Evolutionary conservation across 2,797 vertebrate species (phyloP).

Genomic region (Picus viridis): DNA sequence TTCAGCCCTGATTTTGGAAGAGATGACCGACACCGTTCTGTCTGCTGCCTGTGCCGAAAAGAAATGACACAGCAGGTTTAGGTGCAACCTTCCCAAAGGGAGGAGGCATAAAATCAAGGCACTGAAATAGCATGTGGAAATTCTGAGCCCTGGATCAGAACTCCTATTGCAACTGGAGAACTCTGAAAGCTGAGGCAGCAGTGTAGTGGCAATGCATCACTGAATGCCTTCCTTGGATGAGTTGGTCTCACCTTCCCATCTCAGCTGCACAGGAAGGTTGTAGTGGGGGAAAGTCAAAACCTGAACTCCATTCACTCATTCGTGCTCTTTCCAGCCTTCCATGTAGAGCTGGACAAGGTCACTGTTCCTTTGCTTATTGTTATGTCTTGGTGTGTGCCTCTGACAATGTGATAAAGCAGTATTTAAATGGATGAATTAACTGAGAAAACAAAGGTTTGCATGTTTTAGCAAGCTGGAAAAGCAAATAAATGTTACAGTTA

Average conservation of each 20-base stretch:
- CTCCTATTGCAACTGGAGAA: background rate
- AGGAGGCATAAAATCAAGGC: background rate
- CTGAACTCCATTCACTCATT: background rate
- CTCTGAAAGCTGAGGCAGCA: background rate
- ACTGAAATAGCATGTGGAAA: accelerated
- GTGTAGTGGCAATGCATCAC: background rate
- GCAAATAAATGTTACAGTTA: background rate
- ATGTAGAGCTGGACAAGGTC: background rate
- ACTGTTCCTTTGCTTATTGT: background rate
- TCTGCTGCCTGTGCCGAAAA: background rate
- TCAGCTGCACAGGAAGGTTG: background rate
- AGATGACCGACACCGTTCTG: background rate
- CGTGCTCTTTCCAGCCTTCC: background rate
- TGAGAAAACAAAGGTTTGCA: background rate
- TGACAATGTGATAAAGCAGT: background rate
- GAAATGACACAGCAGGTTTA: background rate
- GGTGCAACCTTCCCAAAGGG: background rate
- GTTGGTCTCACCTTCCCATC: background rate
- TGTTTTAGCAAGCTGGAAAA: background rate
- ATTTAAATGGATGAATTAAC: background rate
- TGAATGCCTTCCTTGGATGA: background rate
- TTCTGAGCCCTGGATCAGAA: background rate
- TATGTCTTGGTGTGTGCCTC: background rate
- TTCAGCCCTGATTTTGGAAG: background rate
- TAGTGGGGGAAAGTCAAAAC: background rate